Base-by-base conservation (phyloP, 2,888 invertebrate species). In the Parnassius mnemosyne region DNA sequence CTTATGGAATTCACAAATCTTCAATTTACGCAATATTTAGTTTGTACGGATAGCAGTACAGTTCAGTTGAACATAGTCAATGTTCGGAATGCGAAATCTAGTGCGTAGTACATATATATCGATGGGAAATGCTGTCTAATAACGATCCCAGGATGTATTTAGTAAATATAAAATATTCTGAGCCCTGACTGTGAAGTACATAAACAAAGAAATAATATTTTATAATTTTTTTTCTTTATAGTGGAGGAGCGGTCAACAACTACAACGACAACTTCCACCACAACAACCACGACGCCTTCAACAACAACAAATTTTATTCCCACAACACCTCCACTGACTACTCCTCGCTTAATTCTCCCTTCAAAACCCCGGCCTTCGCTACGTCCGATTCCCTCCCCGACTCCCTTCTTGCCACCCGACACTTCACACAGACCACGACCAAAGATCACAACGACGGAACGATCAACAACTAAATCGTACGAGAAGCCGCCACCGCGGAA, bases 171-270 rank as follows among this genome's bases (percentile, higher is more conserved):
- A 25, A 25, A 5, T 25, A 25, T 25, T 25, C 25, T 25, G 25
- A 25, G 25, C 25, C 5, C 25, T 25, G 25, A 25, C 25, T 25
- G 3, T 25, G 3, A 25, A 3, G 25, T 25, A 5, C 25, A 25
- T 25, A 25, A 25, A 25, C 25, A 25, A 0, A 25, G 25, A 25
- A 25, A 25, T 25, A 25, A 25, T 25, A 25, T 25, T 25, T 25
- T 3, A 25, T 25, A 3, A 25, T 5, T 5, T 0, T 47, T 54
- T 53, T 44, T 57, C 47, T 42, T 44, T 49, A 62, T 78, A 87
- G 89, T 87, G 68, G 93, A 94, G 72, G 94, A 94, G 71, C 80
- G 81, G 10, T 82, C 88, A 1, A 71, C 79, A 13, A 68, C 76
- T 0, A 71, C 79, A 1, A 73, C 70, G 5, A 66, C 71, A 7